Evolutionary conservation across 2,113 vertebrate species (phyloP), one percentile per base, ranked within the genome.

Genomic region (Alethe castanea): DNA sequence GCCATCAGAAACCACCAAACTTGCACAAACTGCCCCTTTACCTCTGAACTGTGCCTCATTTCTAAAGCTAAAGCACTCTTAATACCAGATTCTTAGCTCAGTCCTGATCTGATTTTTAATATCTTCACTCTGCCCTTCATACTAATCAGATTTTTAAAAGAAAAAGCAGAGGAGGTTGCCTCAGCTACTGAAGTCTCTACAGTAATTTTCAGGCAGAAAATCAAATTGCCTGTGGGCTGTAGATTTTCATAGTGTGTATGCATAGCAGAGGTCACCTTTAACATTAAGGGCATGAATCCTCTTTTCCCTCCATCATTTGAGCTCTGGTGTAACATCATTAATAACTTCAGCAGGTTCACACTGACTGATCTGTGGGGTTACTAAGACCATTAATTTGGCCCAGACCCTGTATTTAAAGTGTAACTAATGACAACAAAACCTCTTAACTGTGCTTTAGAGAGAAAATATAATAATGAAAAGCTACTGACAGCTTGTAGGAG

Each of bases 201-300:
- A 91, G 93, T 90, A 95, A 96, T 96, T 95, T 92, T 84, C 81
- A 95, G 88, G 74, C 67, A 92, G 86, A 96, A 95, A 95, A 95
- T 86, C 61, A 79, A 87, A 91, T 95, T 97, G 86, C 94, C 78
- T 48, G 82, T 71, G 70, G 64, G 86, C 80, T 91, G 83, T 70
- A 90, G 82, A 72, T 95, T 95, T 95, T 96, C 86, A 25, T 48
- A 62, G 74, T 70, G 79, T 66, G 74, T 48, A 59, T 78, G 71
- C 73, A 87, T 59, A 73, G 67, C 64, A 82, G 73, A 96, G 86
- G 96, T 95, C 95, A 93, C 91, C 90, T 94, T 93, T 94, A 89
- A 76, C 50, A 95, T 92, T 81, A 94, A 92, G 77, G 60, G 72
- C 86, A 72, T 64, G 67, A 95, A 91, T 80, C 77, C 94, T 26